Evolutionary conservation across 2,113 vertebrate species (phyloP), one percentile per base, ranked within the genome.

Genomic region (Brachyhypopomus occidentalis): DNA sequence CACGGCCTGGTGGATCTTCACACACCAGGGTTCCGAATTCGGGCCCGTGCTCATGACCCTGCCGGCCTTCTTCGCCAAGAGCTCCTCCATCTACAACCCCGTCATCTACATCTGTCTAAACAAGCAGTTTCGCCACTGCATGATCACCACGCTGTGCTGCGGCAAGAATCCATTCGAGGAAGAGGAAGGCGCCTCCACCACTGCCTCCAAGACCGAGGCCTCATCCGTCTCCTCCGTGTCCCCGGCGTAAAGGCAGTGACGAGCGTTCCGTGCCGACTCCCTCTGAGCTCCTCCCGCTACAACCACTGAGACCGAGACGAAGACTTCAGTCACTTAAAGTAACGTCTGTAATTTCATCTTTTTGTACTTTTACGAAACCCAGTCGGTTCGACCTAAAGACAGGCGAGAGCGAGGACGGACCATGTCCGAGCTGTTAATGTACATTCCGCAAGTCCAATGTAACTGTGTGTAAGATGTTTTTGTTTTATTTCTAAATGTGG

Each of bases 41-140:
- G 97, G 97, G 36, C 97, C 97, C 16, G 81, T 97, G 88, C 94
- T 98, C 86, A 99, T 99, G 98, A 98, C 97, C 75, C 0, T 97
- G 76, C 97, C 97, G 0, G 89, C 96, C 0, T 99, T 99, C 95
- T 99, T 99, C 85, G 97, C 97, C 94, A 99, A 99, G 95, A 88
- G 77, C 25, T 66, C 97, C 0, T 0, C 97, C 71, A 89, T 98
- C 92, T 98, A 98, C 94, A 99, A 99, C 90, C 97, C 98, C 0
- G 19, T 97, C 86, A 99, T 99, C 92, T 99, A 99, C 90, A 95
- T 98, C 45, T 92, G 95, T 86, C 92, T 99, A 96, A 99, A 99
- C 90, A 99, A 97, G 92, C 97, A 98, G 96, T 99, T 99, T 95
- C 96, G 97, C 86, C 91, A 95, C 93, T 98, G 97, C 95, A 98